Base-by-base conservation (phyloP, 92 coral and sea anemone genomes). In the Umimayanthus kanabou region DNA sequence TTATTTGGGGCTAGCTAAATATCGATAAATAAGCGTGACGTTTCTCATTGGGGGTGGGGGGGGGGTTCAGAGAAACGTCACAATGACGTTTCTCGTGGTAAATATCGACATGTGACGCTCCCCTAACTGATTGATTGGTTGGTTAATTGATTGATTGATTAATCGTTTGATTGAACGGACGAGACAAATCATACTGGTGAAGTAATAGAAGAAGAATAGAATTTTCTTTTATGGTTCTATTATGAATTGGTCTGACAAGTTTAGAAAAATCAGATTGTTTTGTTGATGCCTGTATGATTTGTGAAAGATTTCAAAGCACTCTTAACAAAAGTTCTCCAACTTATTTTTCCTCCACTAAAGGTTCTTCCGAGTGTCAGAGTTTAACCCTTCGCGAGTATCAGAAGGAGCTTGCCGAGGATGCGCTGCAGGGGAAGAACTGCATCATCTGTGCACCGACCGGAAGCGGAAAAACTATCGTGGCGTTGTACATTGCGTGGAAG, bases 361-460 rank as follows among this genome's bases (percentile, higher is more conserved):
- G 87, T 83, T 3, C 65, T 18, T 45, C 61, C 37, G 87, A 25
- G 15, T 64, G 10, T 39, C 57, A 29, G 9, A 39, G 61, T 0
- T 73, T 94, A 18, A 64, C 13, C 45, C 89, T 94, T 30, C 85
- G 94, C 18, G 73, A 85, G 37, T 90, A 88, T 77, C 97, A 94
- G 77, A 55, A 85, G 23, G 97, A 94, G 71, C 90, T 92, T 18
- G 91, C 93, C 0, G 26, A 86, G 57, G 92, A 90, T 5, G 97
- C 97, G 1, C 30, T 94, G 30, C 94, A 94, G 57, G 95, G 97
- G 28, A 76, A 83, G 55, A 94, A 94, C 64, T 81, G 93, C 37
- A 92, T 94, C 84, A 92, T 94, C 85, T 94, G 97, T 57, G 93
- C 97, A 26, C 97, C 97, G 3, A 94, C 97, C 0, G 93, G 92